Evolutionary conservation across 2,888 invertebrate species (phyloP).

Genomic region (Tenthredo amoena): DNA sequence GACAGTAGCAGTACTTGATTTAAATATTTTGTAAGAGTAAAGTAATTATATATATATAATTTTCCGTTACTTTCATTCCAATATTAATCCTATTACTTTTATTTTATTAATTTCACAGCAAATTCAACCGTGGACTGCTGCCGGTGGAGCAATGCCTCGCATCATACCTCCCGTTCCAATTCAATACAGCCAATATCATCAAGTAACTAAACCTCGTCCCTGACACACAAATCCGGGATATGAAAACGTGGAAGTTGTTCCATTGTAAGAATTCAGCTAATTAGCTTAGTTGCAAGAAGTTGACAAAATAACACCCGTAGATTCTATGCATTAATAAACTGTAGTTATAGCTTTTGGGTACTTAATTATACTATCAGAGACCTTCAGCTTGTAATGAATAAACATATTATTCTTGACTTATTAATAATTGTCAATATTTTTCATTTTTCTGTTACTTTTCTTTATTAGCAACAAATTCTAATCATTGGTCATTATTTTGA

Average conservation of each 20-base stretch:
- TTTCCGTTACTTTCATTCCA: background rate
- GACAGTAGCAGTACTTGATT: background rate
- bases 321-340: background rate
- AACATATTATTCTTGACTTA: background rate
- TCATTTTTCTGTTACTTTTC: background rate
- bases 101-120: conserved; percentile 79
- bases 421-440: background rate
- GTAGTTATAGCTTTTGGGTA: background rate
- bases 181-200: conserved; percentile 85
- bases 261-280: conserved; percentile 80
- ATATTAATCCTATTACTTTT: background rate
- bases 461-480: background rate
- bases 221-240: conserved; percentile 90
- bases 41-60: background rate
- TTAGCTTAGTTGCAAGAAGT: background rate
- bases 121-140: conserved; percentile 89
- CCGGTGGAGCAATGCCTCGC: conserved; percentile 81
- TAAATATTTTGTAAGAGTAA: background rate
- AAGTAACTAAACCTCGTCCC: conserved; percentile 87
- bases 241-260: conserved; percentile 88
- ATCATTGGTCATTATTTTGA: background rate
- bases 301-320: background rate
- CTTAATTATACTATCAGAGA: background rate
- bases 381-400: background rate
- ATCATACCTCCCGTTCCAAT: conserved; percentile 85